Evolutionary conservation across 2,113 vertebrate species (phyloP).

Genomic region (Marmota flaviventris): DNA sequence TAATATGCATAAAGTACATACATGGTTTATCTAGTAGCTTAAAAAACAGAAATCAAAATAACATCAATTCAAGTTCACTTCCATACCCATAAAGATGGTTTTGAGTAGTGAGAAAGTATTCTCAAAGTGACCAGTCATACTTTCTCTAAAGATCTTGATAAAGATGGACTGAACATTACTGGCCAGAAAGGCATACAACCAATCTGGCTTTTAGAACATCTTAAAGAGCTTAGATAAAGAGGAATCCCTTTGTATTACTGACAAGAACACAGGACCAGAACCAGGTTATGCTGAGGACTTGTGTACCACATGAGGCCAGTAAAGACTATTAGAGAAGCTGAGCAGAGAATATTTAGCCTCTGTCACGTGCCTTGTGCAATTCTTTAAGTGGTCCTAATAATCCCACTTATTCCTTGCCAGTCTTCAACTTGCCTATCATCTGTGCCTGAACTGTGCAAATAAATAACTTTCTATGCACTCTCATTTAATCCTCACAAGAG

Average conservation of each 20-base stretch:
- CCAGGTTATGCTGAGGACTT: background rate
- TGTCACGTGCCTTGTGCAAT: background rate
- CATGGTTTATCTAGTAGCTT: background rate
- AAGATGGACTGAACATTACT: background rate
- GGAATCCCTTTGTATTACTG: background rate
- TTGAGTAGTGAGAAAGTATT: background rate
- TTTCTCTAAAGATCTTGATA: constrained; percentile 24
- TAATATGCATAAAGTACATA: background rate
- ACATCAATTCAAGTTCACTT: background rate
- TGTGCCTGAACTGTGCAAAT: background rate
- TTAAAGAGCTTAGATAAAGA: background rate
- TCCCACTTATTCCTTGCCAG: background rate
- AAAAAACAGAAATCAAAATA: background rate
- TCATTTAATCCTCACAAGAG: background rate
- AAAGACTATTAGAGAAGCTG: background rate
- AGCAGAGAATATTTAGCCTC: background rate
- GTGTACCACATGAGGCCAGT: background rate
- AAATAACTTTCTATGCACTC: background rate
- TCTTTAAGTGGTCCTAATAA: background rate
- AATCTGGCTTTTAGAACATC: background rate
- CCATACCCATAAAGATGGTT: background rate
- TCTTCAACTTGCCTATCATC: background rate
- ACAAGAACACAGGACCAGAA: background rate
- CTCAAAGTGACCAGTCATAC: background rate
- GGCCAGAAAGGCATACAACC: background rate